phyloP scores from a whole-genome alignment of 2,113 vertebrate genomes.

The Serilophus lunatus region DNA sequence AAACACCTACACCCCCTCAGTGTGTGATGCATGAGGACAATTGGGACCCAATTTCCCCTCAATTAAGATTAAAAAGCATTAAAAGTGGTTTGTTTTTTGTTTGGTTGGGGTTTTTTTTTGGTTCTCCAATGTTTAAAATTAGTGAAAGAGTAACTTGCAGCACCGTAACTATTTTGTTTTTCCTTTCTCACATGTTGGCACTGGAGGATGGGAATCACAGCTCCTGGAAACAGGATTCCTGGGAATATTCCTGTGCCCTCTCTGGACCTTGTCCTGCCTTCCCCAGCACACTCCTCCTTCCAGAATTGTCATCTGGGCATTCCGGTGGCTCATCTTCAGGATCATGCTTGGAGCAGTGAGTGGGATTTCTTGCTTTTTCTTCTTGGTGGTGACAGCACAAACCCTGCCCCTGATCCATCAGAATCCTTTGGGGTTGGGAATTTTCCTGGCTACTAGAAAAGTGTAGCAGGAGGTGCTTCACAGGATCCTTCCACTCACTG shows the following conservation, averaged over 20 bases:
- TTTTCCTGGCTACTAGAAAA: background rate
- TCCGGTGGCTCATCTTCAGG: conserved; percentile 96
- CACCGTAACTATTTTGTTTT: background rate
- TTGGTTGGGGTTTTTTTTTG: too few species aligned
- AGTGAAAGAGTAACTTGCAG: background rate
- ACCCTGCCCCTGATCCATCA: background rate
- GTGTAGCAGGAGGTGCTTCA: background rate
- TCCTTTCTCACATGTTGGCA: fast-evolving
- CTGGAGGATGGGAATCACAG: conserved; percentile 94
- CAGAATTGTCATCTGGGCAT: conserved; percentile 85
- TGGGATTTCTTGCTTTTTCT: fast-evolving
- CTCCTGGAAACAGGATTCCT: conserved; percentile 93
- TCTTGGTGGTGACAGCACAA: background rate
- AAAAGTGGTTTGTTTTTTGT: too few species aligned
- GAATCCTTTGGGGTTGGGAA: background rate
- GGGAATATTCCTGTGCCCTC: conserved; percentile 88
- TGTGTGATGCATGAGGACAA: background rate
- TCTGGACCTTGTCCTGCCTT: conserved; percentile 83
- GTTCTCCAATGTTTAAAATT: background rate
- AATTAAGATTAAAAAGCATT: background rate
- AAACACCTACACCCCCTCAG: background rate
- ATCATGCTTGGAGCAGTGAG: conserved; percentile 98
- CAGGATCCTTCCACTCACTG: background rate
- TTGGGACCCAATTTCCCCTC: background rate
- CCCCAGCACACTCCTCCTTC: conserved; percentile 80